Base-by-base conservation (phyloP, 2,888 invertebrate genomes). In the Notocelia uddmanniana region DNA sequence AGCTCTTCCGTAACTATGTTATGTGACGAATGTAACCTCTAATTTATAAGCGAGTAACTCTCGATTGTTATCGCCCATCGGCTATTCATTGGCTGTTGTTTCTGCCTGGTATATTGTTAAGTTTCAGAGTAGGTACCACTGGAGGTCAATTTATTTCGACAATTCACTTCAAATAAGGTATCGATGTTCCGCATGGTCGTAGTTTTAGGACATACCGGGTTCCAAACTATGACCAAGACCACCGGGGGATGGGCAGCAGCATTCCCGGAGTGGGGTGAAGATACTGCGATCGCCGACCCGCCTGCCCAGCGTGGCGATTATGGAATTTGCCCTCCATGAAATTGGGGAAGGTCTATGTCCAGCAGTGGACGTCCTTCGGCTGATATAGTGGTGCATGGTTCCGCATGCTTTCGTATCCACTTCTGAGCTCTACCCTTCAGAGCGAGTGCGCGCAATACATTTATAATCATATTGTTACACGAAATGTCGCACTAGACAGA, bases 21-120 rank as follows among this genome's bases (percentile, higher is more conserved):
- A 52, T 31, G 52, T 63, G 34, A 48, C 60, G 18, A 52, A 63
- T 63, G 34, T 63, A 52, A 34, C 63, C 34, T 10, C 34, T 34
- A 34, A 63, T 63, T 52, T 63, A 63, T 34, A 52, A 63, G 63
- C 52, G 63, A 52, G 34, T 52, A 52, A 63, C 52, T 63, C 19
- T 34, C 63, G 18, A 63, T 63, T 63, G 50, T 63, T 34, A 52
- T 54, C 50, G n/a, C n/a, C n/a, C 50, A 52, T 54, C 50, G n/a
- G 21, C n/a, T 34, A 64, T 52, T 34, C 50, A 62, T 34, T 48
- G 63, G 19, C 54, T 21, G 26, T 63, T 54, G 63, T 64, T 37
- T 21, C 15, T 13, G 21, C 2, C 15, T 15, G 3, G 5, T 3
- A 37, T 21, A n/a, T n/a, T n/a, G n/a, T 58, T 58, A 8, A 57